Percentiles rank a stretch among this genome's conserved stretches.
phyloP scores from a whole-genome alignment of 2,888 invertebrate genomes.

The Polylopha cassiicola region DNA sequence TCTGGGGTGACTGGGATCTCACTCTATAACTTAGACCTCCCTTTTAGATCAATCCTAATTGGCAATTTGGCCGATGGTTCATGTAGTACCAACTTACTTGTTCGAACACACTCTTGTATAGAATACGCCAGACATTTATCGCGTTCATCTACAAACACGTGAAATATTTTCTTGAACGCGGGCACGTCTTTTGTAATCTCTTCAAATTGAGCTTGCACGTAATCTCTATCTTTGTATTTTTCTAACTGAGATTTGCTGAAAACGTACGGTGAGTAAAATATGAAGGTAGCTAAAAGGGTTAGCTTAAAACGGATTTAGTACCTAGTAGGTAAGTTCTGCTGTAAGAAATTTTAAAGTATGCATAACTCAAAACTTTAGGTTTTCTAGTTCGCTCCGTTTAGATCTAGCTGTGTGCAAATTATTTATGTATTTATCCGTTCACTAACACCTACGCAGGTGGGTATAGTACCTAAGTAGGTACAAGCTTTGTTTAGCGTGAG shows the following conservation, averaged over 20 bases:
- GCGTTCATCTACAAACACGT: slow-evolving; percentile 69
- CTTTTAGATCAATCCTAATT: not conserved
- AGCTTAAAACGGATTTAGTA: not conserved
- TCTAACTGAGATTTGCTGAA: slow-evolving; percentile 58
- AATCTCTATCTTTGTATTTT: slow-evolving; percentile 63
- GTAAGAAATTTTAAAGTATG: too few relatives aligned
- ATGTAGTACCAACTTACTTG: slow-evolving; percentile 38
- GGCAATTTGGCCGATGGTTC: not conserved
- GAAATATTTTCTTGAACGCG: slow-evolving; percentile 70
- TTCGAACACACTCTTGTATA: slow-evolving; percentile 64
- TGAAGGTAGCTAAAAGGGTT: slow-evolving; percentile 1
- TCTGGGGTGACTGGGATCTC: too few relatives aligned
- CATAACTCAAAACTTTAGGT: too few relatives aligned
- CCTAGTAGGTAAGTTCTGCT: too few relatives aligned
- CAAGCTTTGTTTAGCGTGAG: too few relatives aligned
- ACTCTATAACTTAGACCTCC: too few relatives aligned
- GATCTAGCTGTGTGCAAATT: too few relatives aligned
- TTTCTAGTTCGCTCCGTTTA: too few relatives aligned
- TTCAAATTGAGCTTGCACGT: slow-evolving; percentile 65
- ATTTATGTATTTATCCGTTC: too few relatives aligned
- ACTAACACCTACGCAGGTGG: too few relatives aligned
- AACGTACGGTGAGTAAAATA: slow-evolving; percentile 15
- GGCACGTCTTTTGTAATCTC: slow-evolving; percentile 66
- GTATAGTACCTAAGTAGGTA: too few relatives aligned
- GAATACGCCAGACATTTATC: slow-evolving; percentile 69